Evolutionary conservation across 2,888 invertebrate species (phyloP), one percentile per base, ranked within the genome.

Genomic region (Tipula lateralis): DNA sequence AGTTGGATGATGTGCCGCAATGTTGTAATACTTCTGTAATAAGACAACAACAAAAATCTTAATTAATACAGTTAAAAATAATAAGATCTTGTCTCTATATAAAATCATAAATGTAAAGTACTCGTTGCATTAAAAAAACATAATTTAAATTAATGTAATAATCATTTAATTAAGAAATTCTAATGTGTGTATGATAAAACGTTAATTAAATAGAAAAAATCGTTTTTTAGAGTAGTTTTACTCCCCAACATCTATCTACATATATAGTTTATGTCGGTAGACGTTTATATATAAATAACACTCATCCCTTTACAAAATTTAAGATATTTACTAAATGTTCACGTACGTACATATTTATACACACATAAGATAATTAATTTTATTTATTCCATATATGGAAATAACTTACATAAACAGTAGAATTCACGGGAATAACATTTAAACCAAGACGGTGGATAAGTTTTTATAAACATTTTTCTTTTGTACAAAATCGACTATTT

Each of bases 121-220:
- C 66, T 66, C 24, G 24, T 66, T 66, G 66, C 66, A 66, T 66
- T 66, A 24, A 66, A 66, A 66, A 66, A n/a, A n/a, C n/a, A n/a
- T 66, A 66, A 24, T 66, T 66, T 66, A 66, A 66, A 66, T 66
- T 66, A 66, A 66, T 13, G 66, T 66, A 50, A 50, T 50, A 16
- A 50, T 66, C 66, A 66, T 66, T 66, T 66, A 66, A 66, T 66
- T 66, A 66, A 66, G 66, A 50, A 16, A 50, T 50, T n/a, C 16
- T 44, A 50, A 13, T 16, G 16, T 44, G 1, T n/a, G 16, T 44
- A 44, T 44, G 13, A 12, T 44, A n/a, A 44, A n/a, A 44, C 5
- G 39, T 50, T 50, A 50, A 50, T 50, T 50, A 50, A 50, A 50
- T 50, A 50, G 16, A 50, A 16, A 16, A n/a, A n/a, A n/a, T n/a